A percentile compares a stretch with the other conserved stretches of the same genome.
Evolutionary conservation across 1,140 invertebrate species (phyloP).

Genomic region (Hycleus cichorii): DNA sequence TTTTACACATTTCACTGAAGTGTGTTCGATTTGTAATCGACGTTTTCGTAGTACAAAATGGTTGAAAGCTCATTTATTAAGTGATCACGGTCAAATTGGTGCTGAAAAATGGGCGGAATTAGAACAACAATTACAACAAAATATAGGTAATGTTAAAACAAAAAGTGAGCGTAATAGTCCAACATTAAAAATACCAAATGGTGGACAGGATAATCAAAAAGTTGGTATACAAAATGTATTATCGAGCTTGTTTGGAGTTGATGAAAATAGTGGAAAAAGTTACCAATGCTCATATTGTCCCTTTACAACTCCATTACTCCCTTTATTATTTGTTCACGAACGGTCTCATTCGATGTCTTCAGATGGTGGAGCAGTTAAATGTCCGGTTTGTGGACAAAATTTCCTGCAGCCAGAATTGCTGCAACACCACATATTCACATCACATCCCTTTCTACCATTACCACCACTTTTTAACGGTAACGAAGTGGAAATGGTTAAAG

Average conservation of each 20-base stretch:
- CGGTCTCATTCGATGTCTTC: constrained; percentile 58
- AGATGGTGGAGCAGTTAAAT: constrained; percentile 41
- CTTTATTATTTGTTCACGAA: constrained; percentile 86
- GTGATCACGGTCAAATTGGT: constrained; percentile 73
- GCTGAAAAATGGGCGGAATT: constrained; percentile 64
- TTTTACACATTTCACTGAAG: constrained; percentile 65
- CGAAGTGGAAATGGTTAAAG: constrained; percentile 30
- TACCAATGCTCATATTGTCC: constrained; percentile 85
- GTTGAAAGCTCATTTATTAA: constrained; percentile 79
- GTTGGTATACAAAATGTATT: constrained; percentile 46
- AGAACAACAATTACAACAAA: constrained; percentile 43
- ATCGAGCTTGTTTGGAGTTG: constrained; percentile 52
- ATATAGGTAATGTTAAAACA: constrained; percentile 23
- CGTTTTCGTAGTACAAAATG: constrained; percentile 86
- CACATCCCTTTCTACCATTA: constrained; percentile 51
- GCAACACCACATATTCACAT: constrained; percentile 52
- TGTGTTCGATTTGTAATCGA: constrained; percentile 79
- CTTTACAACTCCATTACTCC: constrained; percentile 80
- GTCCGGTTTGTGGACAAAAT: constrained; percentile 52
- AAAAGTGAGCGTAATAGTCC: constrained; percentile 42
- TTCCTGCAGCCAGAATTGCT: constrained; percentile 50
- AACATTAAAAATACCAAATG: constrained; percentile 55
- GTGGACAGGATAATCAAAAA: constrained; percentile 42
- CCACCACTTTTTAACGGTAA: constrained; percentile 43
- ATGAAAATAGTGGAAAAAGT: constrained; percentile 53